These are phyloP conservation scores for Propithecus deckenii DNA, from an alignment of 2,797 vertebrate genomes.

Conservation along the genomic window DNA sequence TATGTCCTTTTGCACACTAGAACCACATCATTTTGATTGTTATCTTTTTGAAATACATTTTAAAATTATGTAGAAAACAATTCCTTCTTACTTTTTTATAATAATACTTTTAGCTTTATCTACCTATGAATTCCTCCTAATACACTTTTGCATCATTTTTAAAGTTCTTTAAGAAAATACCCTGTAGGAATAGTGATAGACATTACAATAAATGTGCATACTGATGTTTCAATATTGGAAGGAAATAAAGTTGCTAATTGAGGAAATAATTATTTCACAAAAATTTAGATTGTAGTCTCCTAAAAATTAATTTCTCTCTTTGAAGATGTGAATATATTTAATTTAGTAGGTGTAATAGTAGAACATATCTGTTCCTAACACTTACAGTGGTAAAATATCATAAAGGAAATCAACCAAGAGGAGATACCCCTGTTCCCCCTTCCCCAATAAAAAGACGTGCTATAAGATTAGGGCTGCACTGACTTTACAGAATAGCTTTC, in stretches of 20 bases:
- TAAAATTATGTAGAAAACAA: not conserved
- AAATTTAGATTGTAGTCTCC: not conserved
- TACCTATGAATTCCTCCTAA: not conserved
- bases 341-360: not conserved
- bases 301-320: not conserved
- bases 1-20: not conserved
- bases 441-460: not conserved
- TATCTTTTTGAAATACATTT: not conserved
- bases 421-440: not conserved
- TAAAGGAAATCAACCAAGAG: not conserved
- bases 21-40: not conserved
- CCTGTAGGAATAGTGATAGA: not conserved
- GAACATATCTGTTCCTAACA: not conserved
- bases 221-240: constrained; percentile 8
- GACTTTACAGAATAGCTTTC: not conserved
- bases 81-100: not conserved
- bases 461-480: not conserved
- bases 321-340: not conserved
- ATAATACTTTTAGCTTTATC: not conserved
- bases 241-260: not conserved
- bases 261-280: not conserved
- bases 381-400: not conserved
- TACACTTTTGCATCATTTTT: not conserved
- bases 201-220: not conserved
- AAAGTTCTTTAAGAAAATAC: not conserved